Percentiles rank a stretch among this genome's conserved stretches.
Evolutionary conservation across 2,888 invertebrate genomes (phyloP).

Genomic region (Metopia argyrocephala): DNA sequence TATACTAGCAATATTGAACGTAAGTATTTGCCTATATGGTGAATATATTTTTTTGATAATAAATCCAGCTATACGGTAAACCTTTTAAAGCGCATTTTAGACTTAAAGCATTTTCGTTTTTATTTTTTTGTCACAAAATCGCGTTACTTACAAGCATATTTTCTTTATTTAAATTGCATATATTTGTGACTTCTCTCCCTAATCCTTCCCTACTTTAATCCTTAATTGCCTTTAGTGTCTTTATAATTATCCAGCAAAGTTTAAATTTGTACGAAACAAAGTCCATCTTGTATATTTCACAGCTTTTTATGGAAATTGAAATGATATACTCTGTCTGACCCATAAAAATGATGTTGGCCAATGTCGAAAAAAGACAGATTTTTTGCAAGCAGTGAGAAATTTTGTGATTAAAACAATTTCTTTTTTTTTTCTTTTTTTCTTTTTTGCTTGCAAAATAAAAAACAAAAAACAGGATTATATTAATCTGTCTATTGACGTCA

Average conservation of each 20-base stretch:
- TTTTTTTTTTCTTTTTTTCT: no score
- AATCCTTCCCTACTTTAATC: neutral
- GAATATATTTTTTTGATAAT: no score
- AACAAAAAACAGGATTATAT: conserved; percentile 35
- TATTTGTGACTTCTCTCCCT: no score
- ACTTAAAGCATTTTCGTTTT: no score
- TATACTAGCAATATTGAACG: no score
- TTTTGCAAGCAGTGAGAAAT: neutral
- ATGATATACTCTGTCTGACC: conserved; percentile 16
- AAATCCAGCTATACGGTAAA: no score
- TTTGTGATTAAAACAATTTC: neutral
- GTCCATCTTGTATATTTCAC: neutral
- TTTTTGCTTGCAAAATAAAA: conserved; percentile 2
- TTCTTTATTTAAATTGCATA: no score
- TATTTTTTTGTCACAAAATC: no score
- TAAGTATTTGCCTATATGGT: no score
- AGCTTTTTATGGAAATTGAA: neutral
- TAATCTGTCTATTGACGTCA: conserved; percentile 60
- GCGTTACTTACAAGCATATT: no score
- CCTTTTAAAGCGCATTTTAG: no score
- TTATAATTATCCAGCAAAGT: neutral
- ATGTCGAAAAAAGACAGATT: neutral
- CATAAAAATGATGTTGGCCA: neutral
- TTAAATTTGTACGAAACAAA: conserved; percentile 1
- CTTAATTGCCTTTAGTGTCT: neutral